These are phyloP conservation scores for Crossaster papposus DNA, from an alignment of 53 echinoderm and acorn worm species.

Conservation along the genomic window DNA sequence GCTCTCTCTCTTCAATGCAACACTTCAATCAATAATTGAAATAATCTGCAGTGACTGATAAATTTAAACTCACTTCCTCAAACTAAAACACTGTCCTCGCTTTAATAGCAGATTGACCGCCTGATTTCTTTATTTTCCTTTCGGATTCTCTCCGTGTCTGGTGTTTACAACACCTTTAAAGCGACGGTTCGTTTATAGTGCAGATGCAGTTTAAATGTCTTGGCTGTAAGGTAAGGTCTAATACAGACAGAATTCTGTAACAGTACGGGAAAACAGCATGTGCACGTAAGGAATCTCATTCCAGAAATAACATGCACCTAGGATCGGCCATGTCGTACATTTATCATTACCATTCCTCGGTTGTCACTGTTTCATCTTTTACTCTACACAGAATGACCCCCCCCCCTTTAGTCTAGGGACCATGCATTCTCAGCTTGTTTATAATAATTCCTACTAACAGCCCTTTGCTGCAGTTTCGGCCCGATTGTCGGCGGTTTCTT, in stretches of 20 bases:
- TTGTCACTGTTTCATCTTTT: neutral
- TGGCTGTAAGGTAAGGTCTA: neutral
- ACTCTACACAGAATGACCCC: neutral
- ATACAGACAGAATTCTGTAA: neutral
- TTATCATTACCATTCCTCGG: conserved; percentile 31
- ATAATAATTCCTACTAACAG: conserved; percentile 1
- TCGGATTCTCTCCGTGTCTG: neutral
- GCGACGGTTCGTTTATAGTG: neutral
- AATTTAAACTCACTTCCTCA: too few species aligned
- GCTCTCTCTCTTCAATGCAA: neutral
- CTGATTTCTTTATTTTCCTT: neutral
- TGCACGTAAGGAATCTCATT: neutral
- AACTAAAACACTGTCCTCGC: too few species aligned
- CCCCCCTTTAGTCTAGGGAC: neutral
- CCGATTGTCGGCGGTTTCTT: neutral
- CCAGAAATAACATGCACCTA: neutral
- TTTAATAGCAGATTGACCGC: too few species aligned
- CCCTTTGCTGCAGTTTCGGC: neutral
- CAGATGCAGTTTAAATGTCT: conserved; percentile 3
- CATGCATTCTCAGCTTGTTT: conserved; percentile 31
- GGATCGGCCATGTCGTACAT: conserved; percentile 4
- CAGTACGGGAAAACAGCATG: neutral
- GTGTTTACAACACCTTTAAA: neutral
- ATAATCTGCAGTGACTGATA: neutral
- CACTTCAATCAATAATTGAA: neutral